Base-by-base conservation (phyloP, 2,797 vertebrate species). In the Hyperoplus lanceolatus region DNA sequence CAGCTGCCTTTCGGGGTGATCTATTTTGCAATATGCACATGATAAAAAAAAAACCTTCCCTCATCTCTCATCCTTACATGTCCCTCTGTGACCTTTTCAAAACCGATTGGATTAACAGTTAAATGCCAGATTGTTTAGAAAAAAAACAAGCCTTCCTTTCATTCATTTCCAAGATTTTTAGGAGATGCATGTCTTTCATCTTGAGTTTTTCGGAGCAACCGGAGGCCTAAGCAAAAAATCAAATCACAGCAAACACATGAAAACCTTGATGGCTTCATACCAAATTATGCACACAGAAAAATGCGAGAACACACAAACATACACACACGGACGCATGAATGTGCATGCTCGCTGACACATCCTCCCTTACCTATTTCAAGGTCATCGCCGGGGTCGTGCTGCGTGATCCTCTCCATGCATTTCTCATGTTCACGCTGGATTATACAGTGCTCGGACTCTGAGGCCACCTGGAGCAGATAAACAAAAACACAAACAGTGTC, bases 361-460 rank as follows among this genome's bases (percentile, higher is more conserved):
- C 16, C 46, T 64, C 68, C 64, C 92, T 90, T 78, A 95, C 95
- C 86, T 21, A 88, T 81, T 15, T 93, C 91, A 43, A 78, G 65
- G 75, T 91, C 93, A 4, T 95, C 88, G 5, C 29, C 57, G 49
- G 89, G 78, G 64, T 86, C 62, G 66, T 95, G 93, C 72, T 77
- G 71, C 0, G 60, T 54, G 21, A 98, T 98, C 82, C 87, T 96
- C 92, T 97, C 96, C 92, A 96, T 93, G 89, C 98, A 99, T 71
- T 95, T 93, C 83, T 97, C 97, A 77, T 97, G 96, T 72, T 98
- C 97, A 63, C 96, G 96, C 90, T 96, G 97, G 80, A 97, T 96
- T 79, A 98, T 90, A 77, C 98, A 99, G 87, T 94, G 91, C 82
- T 95, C 95, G 0, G 96, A 95, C 81, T 96, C 95, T 42, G 96